Conservation (phyloP, 2,888 invertebrate species). For the Lobophora halterata region DNA sequence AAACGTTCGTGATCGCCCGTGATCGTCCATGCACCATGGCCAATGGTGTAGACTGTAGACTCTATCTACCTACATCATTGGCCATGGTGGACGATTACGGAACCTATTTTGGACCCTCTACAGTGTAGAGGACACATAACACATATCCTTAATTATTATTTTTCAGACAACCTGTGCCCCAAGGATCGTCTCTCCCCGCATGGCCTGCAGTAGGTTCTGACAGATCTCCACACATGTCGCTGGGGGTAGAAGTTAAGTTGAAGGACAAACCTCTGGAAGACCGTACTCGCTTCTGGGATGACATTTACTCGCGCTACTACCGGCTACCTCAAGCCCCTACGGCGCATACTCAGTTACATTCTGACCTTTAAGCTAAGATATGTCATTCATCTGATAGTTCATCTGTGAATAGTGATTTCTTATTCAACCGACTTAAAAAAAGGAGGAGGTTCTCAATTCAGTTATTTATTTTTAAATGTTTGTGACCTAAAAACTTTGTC, state of each 20-base stretch:
- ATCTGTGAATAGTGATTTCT: too few relatives aligned
- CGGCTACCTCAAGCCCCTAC: constrained; percentile 38
- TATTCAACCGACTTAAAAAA: too few relatives aligned
- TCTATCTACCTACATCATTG: too few relatives aligned
- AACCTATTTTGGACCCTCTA: too few relatives aligned
- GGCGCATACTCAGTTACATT: constrained; percentile 7
- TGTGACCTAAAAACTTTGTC: too few relatives aligned
- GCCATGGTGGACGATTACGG: too few relatives aligned
- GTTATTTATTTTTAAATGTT: too few relatives aligned
- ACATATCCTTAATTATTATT: background rate
- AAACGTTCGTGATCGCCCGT: too few relatives aligned
- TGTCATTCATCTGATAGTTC: too few relatives aligned
- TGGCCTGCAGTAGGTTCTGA: constrained; percentile 41
- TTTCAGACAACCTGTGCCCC: constrained; percentile 44
- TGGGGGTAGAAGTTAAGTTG: constrained; percentile 36
- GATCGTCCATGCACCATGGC: too few relatives aligned
- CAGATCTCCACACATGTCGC: constrained; percentile 42
- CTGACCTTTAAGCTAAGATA: constrained; percentile 16
- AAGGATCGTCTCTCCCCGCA: constrained; percentile 32
- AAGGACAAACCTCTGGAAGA: constrained; percentile 31
- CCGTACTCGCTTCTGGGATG: constrained; percentile 44
- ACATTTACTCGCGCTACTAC: constrained; percentile 45
- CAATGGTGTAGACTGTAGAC: too few relatives aligned
- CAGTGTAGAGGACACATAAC: background rate
- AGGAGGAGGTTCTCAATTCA: too few relatives aligned